Evolutionary conservation across 2,113 vertebrate genomes (phyloP).

Genomic region (Progne subis): DNA sequence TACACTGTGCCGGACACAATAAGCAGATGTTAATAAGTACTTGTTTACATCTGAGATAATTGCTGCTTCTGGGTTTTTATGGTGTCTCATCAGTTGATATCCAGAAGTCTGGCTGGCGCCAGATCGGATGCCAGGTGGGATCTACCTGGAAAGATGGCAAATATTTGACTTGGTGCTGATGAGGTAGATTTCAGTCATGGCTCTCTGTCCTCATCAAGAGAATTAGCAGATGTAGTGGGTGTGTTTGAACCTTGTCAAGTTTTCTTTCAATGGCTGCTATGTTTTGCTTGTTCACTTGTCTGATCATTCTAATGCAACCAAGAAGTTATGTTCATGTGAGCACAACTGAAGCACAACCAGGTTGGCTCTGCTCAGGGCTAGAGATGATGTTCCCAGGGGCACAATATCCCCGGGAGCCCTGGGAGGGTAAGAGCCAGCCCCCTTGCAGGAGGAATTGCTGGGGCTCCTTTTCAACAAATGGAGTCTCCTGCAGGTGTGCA

Average conservation of each 20-base stretch:
- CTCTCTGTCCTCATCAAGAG: background rate
- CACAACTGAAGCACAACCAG: background rate
- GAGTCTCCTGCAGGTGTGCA: background rate
- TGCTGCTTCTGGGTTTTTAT: slow-evolving; percentile 3
- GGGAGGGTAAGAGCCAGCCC: rapidly evolving
- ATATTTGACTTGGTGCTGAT: slow-evolving; percentile 42
- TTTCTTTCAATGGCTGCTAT: background rate
- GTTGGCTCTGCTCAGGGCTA: background rate
- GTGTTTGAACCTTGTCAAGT: background rate
- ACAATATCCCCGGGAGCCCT: rapidly evolving
- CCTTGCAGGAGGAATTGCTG: rapidly evolving
- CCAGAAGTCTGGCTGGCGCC: background rate
- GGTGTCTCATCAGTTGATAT: background rate
- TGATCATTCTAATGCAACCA: background rate
- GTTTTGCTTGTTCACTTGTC: background rate
- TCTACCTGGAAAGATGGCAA: background rate
- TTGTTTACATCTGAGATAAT: background rate
- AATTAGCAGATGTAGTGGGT: background rate
- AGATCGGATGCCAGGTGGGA: rapidly evolving
- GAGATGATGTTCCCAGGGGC: background rate
- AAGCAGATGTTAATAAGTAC: background rate
- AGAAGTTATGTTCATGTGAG: background rate
- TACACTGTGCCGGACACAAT: background rate
- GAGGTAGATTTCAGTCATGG: background rate
- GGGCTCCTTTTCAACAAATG: background rate